Base-by-base conservation (phyloP, 2,888 invertebrate species). In the Amphipyra tragopoginis region DNA sequence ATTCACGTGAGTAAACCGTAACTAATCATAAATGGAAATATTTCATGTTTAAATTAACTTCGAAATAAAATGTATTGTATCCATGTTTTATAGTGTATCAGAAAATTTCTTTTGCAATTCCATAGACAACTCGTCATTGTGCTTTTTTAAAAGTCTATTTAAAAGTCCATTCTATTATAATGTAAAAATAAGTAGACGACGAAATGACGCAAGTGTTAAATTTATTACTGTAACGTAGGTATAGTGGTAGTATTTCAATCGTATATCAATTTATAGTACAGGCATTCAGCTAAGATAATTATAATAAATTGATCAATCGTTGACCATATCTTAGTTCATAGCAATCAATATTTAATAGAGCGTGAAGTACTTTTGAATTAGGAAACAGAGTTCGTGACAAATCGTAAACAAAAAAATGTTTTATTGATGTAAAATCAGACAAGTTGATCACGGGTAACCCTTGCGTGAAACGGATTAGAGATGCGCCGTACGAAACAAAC, bases 371-470 rank as follows among this genome's bases (percentile, higher is more conserved):
- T 72, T 75, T 63, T 58, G 60, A 74, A 75, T 76, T 65, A 76
- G 57, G 65, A 75, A 79, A 80, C 51, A 67, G 62, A 65, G 40
- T 57, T 67, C 73, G 64, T 70, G 71, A 76, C 58, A 62, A 69
- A 64, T 71, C 15, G 13, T 53, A 52, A 45, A 65, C 11, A 56
- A 68, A 4, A n/a, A 48, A 38, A 50, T 8, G 7, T 40, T 42
- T 63, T 56, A 36, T 50, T 26, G 14, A 45, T 63, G 11, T 69
- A 62, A 68, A 57, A 51, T 58, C 63, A 59, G 51, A 51, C 14
- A 58, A 66, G 56, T 62, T 61, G 52, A 74, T 71, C 74, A 70
- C 66, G 69, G n/a, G 65, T 64, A 75, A 62, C 79, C 78, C 77
- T 77, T 61, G 57, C 50, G 61, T 72, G 57, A 60, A 71, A 55